These are phyloP conservation scores for Rhabdornis inornatus DNA, from an alignment of 2,113 vertebrate genomes.

Conservation along the genomic window DNA sequence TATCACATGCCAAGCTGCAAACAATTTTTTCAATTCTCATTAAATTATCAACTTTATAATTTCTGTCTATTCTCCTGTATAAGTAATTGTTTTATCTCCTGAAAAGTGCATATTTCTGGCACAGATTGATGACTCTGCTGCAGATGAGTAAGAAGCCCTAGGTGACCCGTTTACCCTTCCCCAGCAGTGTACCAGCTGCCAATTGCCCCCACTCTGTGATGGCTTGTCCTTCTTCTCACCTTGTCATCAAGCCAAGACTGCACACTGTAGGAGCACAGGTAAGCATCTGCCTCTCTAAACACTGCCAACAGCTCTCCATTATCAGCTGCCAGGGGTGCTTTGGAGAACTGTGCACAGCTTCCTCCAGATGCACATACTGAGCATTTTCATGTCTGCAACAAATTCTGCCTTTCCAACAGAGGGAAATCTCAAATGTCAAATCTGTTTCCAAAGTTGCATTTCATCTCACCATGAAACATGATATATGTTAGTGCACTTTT, in stretches of 20 bases:
- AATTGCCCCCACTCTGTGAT: slow-evolving; percentile 72
- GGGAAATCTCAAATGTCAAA: slow-evolving; percentile 29
- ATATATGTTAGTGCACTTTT: not conserved
- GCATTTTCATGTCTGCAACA: slow-evolving; percentile 37
- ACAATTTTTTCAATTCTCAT: slow-evolving; percentile 38
- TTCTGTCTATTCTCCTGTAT: not conserved
- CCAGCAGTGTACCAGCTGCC: slow-evolving; percentile 71
- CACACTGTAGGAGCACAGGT: slow-evolving; percentile 73
- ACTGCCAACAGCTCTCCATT: slow-evolving; percentile 76
- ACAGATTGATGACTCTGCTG: slow-evolving; percentile 60
- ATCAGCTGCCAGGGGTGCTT: slow-evolving; percentile 68
- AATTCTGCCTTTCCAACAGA: slow-evolving; percentile 4
- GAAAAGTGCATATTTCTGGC: slow-evolving; percentile 61
- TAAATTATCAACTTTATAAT: slow-evolving; percentile 56
- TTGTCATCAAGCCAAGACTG: slow-evolving; percentile 77
- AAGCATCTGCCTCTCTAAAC: slow-evolving; percentile 78
- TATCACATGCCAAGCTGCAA: not conserved
- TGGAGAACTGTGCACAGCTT: slow-evolving; percentile 36
- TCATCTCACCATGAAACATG: slow-evolving; percentile 18
- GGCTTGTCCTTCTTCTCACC: slow-evolving; percentile 78
- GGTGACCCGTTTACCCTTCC: slow-evolving; percentile 76
- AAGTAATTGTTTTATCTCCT: slow-evolving; percentile 54
- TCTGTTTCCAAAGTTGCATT: slow-evolving; percentile 20
- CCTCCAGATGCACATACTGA: slow-evolving; percentile 44
- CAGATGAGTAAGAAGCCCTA: slow-evolving; percentile 60